Percentiles rank a stretch among this genome's conserved stretches.
phyloP scores from a whole-genome alignment of 1,140 invertebrate genomes.

The Drosophila parabipectinata region DNA sequence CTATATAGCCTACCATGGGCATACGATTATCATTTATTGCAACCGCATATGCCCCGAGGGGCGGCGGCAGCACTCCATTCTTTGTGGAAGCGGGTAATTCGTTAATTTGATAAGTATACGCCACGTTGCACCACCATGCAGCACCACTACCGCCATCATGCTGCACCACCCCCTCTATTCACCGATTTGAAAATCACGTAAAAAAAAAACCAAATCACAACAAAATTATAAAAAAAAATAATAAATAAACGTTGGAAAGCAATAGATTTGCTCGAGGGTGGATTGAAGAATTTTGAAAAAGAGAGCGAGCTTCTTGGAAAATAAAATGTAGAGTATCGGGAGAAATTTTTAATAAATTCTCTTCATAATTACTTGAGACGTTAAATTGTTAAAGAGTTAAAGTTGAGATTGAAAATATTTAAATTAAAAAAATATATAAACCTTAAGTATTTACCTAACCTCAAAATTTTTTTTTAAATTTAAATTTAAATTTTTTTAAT shows the following conservation, averaged over 20 bases:
- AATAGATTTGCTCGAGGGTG: neutral
- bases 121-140: constrained; percentile 51
- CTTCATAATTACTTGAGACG: too few species aligned
- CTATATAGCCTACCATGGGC: too few species aligned
- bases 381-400: too few species aligned
- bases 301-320: too few species aligned
- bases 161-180: constrained; percentile 35
- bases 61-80: constrained; percentile 41
- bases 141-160: constrained; percentile 18
- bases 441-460: too few species aligned
- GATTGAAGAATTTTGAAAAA: neutral
- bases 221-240: neutral
- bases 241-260: neutral
- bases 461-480: too few species aligned
- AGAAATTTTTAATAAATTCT: too few species aligned
- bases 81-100: constrained; percentile 67
- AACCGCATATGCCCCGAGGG: constrained; percentile 59
- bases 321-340: too few species aligned
- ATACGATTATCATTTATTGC: constrained; percentile 78
- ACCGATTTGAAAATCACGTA: constrained; percentile 52
- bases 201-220: constrained; percentile 39
- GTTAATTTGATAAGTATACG: constrained; percentile 81
- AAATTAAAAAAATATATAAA: too few species aligned
- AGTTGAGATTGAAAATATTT: too few species aligned
- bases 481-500: too few species aligned